A percentile compares a stretch with the other conserved stretches of the same genome.
Evolutionary conservation across 2,797 vertebrate species (phyloP).

Genomic region (Spinus pinus): DNA sequence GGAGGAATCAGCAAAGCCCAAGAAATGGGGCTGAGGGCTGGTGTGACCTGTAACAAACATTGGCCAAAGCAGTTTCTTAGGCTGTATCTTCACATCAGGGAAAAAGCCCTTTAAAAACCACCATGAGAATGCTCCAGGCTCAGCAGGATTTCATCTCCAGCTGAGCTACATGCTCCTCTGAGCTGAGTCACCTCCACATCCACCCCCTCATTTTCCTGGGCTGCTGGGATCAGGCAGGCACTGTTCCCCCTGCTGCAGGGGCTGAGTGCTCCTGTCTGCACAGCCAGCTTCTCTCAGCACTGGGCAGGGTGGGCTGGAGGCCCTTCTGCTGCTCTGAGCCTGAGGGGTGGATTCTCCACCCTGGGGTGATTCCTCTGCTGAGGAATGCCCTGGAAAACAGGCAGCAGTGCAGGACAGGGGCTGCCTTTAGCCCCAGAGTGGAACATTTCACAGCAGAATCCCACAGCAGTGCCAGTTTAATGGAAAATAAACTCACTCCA

Average conservation of each 20-base stretch:
- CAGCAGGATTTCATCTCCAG: neutral
- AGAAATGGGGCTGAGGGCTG: neutral
- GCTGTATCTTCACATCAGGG: neutral
- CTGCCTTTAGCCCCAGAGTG: neutral
- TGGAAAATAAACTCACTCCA: neutral
- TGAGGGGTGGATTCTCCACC: neutral
- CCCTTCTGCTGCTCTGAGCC: neutral
- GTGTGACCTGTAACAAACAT: neutral
- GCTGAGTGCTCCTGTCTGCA: neutral
- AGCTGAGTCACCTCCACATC: slow-evolving; percentile 7
- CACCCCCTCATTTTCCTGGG: neutral
- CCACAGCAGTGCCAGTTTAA: neutral
- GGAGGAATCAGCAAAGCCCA: neutral
- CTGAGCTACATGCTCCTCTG: neutral
- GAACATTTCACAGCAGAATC: neutral
- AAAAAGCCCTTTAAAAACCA: neutral
- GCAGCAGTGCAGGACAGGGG: neutral
- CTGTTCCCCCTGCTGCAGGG: neutral
- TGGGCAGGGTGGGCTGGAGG: neutral
- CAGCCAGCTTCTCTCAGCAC: neutral
- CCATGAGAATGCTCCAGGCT: neutral
- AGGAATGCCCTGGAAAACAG: neutral
- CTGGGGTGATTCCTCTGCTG: neutral
- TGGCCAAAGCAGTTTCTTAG: neutral
- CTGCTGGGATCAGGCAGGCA: neutral